Base-by-base conservation (phyloP, 2,113 vertebrate species). In the Nematolebias whitei region DNA sequence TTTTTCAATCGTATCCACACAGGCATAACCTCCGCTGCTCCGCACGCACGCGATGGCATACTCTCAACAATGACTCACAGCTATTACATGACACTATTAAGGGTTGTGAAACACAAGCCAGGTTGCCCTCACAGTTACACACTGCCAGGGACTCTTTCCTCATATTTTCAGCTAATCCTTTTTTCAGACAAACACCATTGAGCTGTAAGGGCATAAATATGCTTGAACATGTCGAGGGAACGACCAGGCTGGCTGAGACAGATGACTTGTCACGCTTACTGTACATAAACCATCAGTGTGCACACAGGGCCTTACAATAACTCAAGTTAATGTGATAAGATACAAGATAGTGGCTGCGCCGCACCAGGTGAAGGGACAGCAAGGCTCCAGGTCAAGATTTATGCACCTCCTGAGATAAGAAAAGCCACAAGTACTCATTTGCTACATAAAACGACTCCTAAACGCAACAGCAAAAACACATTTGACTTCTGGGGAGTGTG, bases 11-110 rank as follows among this genome's bases (percentile, higher is more conserved):
- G 68, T 32, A 12, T 54, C 24, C 16, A 79, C 47, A 57, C 53
- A 55, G 67, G 61, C 71, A 74, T 26, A 73, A 80, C 72, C 76
- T 80, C 69, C 68, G 70, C 68, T 44, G 52, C 68, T 77, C 45
- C 35, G 40, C 75, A 88, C 64, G 84, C 89, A 89, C 79, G 87
- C 89, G 71, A 91, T 83, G 77, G 71, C 83, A 83, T 67, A 60
- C 77, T 69, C 82, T 80, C 64, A 71, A 32, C 71, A 53, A 11
- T 91, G 89, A 91, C 74, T 89, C 89, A 91, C 62, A 24, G 76
- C 85, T 71, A 82, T 85, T 88, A 91, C 51, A 79, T 80, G 87
- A 78, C 68, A 54, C 82, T 66, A 76, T 80, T 76, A 69, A 77
- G 61, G 70, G 26, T 90, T 87, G 84, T 73, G 88, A 89, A 90